Percentiles rank a stretch among this genome's conserved stretches.
phyloP scores from a whole-genome alignment of 2,113 vertebrate genomes.

The Callipepla squamata region DNA sequence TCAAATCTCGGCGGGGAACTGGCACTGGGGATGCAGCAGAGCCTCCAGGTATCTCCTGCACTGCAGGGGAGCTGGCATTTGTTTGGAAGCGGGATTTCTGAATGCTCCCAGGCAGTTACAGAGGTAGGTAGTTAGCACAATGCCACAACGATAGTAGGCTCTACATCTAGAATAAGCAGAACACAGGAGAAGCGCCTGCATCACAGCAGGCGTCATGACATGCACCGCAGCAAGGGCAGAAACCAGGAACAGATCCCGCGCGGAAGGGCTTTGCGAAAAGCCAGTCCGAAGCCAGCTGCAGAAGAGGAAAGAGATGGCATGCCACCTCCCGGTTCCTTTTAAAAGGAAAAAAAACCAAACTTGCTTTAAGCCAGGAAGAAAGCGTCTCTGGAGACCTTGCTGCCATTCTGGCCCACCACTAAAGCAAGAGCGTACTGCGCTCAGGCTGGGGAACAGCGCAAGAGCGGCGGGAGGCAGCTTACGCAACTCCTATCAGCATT shows the following conservation, averaged over 20 bases:
- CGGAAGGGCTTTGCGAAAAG: neutral
- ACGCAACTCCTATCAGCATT: neutral
- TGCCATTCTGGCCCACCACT: neutral
- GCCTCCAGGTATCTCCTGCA: rapidly evolving
- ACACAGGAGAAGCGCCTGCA: neutral
- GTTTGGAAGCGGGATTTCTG: neutral
- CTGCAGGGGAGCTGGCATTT: neutral
- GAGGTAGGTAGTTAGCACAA: neutral
- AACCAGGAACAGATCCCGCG: neutral
- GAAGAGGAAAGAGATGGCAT: neutral
- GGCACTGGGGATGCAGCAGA: neutral
- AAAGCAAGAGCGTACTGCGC: neutral
- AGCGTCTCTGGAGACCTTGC: neutral
- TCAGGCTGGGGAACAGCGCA: neutral
- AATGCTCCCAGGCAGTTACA: neutral
- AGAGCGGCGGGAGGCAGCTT: neutral
- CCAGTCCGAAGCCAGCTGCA: neutral
- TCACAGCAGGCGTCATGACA: neutral
- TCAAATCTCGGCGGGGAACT: neutral
- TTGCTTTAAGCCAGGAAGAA: neutral
- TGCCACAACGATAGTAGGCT: neutral
- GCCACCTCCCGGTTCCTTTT: neutral
- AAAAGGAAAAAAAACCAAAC: neutral
- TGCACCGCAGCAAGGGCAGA: neutral
- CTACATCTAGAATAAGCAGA: neutral